A percentile compares a stretch with the other conserved stretches of the same genome.
Conservation (phyloP, 2,113 vertebrate genomes). For the Pseudonaja textilis region DNA sequence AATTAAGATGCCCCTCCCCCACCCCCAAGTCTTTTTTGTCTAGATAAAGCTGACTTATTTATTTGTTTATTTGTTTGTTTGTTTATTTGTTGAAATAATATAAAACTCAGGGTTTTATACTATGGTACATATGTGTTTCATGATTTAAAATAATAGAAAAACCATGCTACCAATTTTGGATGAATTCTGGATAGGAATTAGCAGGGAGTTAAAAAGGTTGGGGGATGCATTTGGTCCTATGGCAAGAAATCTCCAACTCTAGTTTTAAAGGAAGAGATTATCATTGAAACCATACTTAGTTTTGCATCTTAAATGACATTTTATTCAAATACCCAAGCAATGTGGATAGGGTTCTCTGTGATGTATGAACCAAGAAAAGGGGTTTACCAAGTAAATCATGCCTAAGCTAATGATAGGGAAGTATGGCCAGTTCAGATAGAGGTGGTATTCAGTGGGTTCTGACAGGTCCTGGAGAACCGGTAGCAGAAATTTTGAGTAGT, state of each 20-base stretch:
- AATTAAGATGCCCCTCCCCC: neutral
- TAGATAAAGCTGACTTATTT: neutral
- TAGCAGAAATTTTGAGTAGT: too few species aligned
- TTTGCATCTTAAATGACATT: neutral
- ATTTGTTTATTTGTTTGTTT: neutral
- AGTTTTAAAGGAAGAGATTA: neutral
- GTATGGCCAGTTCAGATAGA: neutral
- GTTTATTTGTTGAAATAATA: neutral
- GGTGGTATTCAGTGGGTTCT: too few species aligned
- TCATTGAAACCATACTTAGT: neutral
- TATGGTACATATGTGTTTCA: neutral
- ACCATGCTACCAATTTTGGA: neutral
- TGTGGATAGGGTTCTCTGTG: neutral
- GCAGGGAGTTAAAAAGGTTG: neutral
- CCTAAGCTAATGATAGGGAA: neutral
- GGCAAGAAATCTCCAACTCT: neutral
- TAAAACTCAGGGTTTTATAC: neutral
- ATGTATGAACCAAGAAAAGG: neutral
- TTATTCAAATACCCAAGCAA: neutral
- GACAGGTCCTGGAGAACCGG: too few species aligned
- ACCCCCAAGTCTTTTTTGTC: rapidly evolving
- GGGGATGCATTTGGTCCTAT: neutral
- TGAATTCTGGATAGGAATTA: neutral
- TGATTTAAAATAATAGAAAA: neutral
- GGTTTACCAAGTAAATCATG: neutral